phyloP scores from a whole-genome alignment of 1,140 invertebrate species.

The Heliothis virescens region DNA sequence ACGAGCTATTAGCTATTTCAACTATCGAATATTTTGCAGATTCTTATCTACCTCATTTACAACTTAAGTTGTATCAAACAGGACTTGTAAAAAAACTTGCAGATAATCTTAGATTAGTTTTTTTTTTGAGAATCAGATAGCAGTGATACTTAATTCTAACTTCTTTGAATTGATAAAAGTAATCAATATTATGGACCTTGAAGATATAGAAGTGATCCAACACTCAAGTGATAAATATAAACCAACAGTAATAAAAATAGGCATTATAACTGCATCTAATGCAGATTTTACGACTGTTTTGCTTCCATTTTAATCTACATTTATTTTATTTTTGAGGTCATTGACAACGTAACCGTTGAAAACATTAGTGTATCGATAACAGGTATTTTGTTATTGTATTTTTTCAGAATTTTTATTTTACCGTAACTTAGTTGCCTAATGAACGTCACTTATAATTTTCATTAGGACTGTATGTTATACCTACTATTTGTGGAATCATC shows the following conservation, averaged over 20 bases:
- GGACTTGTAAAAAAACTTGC: not conserved
- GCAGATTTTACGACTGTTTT: constrained; percentile 16
- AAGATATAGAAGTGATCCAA: not conserved
- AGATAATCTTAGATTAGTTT: not conserved
- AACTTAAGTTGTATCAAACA: not conserved
- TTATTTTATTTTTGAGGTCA: constrained; percentile 39
- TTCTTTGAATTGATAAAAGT: constrained; percentile 35
- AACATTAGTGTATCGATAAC: constrained; percentile 6
- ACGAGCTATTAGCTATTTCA: not conserved
- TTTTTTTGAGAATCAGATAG: constrained; percentile 4
- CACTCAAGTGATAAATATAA: constrained; percentile 2
- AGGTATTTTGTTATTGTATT: not conserved
- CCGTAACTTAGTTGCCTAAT: too few relatives aligned
- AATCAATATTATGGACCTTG: constrained; percentile 11
- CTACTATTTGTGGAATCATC: too few relatives aligned
- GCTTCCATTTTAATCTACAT: constrained; percentile 13
- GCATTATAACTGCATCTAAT: constrained; percentile 9
- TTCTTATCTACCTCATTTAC: not conserved
- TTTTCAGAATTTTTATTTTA: not conserved
- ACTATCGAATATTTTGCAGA: not conserved
- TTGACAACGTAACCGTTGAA: constrained; percentile 34
- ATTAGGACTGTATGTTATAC: too few relatives aligned
- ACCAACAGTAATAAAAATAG: constrained; percentile 5
- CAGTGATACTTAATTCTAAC: not conserved
- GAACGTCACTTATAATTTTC: too few relatives aligned